Percentiles rank a stretch among this genome's conserved stretches.
phyloP scores from a whole-genome alignment of 2,113 vertebrate species.

The Peromyscus leucopus region DNA sequence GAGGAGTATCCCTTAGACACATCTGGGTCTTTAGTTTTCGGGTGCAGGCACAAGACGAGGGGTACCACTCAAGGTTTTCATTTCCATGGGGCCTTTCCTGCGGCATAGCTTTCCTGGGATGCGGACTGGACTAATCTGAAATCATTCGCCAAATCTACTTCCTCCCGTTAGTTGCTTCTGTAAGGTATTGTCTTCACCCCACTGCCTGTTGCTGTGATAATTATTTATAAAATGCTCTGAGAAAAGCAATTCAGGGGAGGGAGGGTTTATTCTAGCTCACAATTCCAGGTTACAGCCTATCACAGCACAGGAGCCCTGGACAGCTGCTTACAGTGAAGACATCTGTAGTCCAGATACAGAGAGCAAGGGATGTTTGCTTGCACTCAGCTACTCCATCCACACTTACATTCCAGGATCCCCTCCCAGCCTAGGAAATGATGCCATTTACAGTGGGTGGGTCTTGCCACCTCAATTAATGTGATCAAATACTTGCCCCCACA shows the following conservation, averaged over 20 bases:
- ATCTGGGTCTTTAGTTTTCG: neutral
- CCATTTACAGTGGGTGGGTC: neutral
- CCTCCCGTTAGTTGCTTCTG: neutral
- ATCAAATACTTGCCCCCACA: neutral
- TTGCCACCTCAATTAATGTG: neutral
- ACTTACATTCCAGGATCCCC: neutral
- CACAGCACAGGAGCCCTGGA: too few species aligned
- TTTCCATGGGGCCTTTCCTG: neutral
- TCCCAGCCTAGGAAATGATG: neutral
- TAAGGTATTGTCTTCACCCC: too few species aligned
- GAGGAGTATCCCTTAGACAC: neutral
- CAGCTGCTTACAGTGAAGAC: neutral
- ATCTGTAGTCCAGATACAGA: neutral
- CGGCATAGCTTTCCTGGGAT: neutral
- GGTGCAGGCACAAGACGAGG: neutral
- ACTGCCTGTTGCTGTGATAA: too few species aligned
- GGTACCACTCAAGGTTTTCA: too few species aligned
- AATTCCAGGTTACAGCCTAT: neutral
- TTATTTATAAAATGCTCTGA: neutral
- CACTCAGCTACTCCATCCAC: neutral
- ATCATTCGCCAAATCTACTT: neutral
- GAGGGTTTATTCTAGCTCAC: neutral
- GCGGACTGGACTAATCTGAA: neutral
- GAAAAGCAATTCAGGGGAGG: neutral
- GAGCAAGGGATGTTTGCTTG: neutral